A percentile compares a stretch with the other conserved stretches of the same genome.
Evolutionary conservation across 2,797 vertebrate genomes (phyloP).

Genomic region (Darevskia nairensis): DNA sequence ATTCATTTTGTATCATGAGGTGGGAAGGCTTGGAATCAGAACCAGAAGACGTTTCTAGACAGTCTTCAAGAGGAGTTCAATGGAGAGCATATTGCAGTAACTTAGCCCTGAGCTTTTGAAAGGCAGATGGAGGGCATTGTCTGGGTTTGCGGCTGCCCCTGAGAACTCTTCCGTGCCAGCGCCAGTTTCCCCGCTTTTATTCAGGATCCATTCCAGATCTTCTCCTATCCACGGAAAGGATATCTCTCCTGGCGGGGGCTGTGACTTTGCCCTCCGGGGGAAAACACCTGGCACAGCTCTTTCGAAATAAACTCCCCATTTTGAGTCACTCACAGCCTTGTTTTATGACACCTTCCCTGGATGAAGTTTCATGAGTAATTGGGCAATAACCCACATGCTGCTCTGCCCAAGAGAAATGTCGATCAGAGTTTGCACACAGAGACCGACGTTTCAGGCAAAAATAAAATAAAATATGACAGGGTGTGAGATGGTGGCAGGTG

Average conservation of each 20-base stretch:
- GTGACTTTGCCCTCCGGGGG: neutral
- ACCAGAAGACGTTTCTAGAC: neutral
- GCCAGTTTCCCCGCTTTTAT: neutral
- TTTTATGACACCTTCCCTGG: neutral
- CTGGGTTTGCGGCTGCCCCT: neutral
- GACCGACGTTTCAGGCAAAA: neutral
- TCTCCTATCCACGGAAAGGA: neutral
- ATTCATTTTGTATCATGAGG: neutral
- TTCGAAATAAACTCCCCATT: neutral
- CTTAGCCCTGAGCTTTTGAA: neutral
- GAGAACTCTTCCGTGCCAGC: neutral
- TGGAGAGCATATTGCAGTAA: neutral
- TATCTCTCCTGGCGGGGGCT: neutral
- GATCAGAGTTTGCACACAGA: neutral
- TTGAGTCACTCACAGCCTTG: neutral
- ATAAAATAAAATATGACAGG: neutral
- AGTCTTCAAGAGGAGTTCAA: neutral
- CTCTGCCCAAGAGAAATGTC: neutral
- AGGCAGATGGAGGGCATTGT: neutral
- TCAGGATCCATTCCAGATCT: neutral
- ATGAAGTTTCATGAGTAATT: neutral
- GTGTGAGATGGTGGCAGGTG: neutral
- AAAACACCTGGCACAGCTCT: neutral
- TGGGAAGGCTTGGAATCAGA: neutral
- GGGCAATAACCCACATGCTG: neutral